A percentile compares a stretch with the other conserved stretches of the same genome.
Evolutionary conservation across 2,888 invertebrate genomes (phyloP).

Genomic region (Hymenopus coronatus): DNA sequence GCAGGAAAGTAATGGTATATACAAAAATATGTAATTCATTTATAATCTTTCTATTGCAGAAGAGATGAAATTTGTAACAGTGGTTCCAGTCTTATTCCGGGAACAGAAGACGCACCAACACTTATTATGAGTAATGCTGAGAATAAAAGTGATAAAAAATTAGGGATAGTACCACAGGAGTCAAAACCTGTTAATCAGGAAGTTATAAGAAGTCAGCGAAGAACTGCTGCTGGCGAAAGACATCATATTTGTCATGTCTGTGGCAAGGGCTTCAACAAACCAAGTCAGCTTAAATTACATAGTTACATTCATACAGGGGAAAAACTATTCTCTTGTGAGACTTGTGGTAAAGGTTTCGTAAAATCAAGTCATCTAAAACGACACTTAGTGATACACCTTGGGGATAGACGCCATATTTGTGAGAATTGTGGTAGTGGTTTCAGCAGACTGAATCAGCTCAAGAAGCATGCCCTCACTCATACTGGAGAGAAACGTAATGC

Average conservation of each 20-base stretch:
- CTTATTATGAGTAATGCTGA: background rate
- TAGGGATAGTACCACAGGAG: background rate
- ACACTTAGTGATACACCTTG: background rate
- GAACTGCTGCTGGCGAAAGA: background rate
- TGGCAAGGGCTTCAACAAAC: background rate
- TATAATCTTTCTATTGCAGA: background rate
- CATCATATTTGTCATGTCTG: background rate
- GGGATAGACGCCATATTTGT: background rate
- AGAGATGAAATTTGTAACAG: background rate
- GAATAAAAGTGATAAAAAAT: background rate
- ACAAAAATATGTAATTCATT: background rate
- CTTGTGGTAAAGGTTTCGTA: background rate
- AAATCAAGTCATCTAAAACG: background rate
- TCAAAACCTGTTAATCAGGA: background rate
- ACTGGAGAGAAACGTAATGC: background rate
- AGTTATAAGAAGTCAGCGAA: background rate
- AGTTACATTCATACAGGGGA: background rate
- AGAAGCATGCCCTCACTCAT: background rate
- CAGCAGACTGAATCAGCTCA: background rate
- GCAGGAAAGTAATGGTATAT: too few relatives aligned
- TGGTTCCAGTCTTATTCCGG: background rate
- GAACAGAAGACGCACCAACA: background rate
- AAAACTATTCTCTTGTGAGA: background rate
- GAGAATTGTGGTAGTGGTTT: background rate
- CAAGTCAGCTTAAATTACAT: background rate